A percentile compares a stretch with the other conserved stretches of the same genome.
Conservation (phyloP, 1,140 invertebrate species). For the Oncopeltus fasciatus region DNA sequence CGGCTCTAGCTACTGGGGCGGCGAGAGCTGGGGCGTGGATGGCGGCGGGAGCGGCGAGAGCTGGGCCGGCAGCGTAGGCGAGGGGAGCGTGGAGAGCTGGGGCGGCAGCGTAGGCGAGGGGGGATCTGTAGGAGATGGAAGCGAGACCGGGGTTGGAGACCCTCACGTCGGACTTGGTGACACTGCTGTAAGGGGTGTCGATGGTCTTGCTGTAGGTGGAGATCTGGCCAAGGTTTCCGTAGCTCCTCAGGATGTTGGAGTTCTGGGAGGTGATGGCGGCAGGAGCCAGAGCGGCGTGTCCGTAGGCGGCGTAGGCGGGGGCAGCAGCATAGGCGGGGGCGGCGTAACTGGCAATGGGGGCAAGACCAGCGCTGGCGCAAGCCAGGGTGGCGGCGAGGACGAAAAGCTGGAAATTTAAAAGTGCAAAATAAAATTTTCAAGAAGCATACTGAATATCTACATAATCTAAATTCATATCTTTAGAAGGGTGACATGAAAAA, state of each 20-base stretch:
- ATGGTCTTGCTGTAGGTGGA: conserved; percentile 29
- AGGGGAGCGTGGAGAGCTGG: background rate
- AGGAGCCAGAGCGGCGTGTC: conserved; percentile 24
- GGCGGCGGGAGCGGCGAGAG: conserved; percentile 7
- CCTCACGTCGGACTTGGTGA: conserved; percentile 30
- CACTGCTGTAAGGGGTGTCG: conserved; percentile 29
- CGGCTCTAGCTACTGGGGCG: conserved; percentile 22
- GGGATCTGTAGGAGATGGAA: conserved; percentile 16
- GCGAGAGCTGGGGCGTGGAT: conserved; percentile 17
- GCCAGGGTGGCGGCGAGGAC: conserved; percentile 23
- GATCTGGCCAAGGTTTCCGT: conserved; percentile 28
- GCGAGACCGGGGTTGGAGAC: conserved; percentile 29
- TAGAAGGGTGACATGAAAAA: no score
- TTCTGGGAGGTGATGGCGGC: conserved; percentile 26
- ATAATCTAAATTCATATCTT: no score
- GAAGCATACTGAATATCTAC: no score
- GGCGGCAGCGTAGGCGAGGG: background rate
- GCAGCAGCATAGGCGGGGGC: conserved; percentile 17
- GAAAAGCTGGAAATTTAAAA: conserved; percentile 19
- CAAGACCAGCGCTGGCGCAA: conserved; percentile 22
- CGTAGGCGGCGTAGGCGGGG: conserved; percentile 25
- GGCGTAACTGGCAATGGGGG: conserved; percentile 6
- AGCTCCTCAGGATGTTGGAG: conserved; percentile 27
- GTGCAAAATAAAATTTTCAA: no score
- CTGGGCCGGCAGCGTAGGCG: background rate